Evolutionary conservation across 2,888 invertebrate genomes (phyloP), one percentile per base, ranked within the genome.

Genomic region (Ochropleura plecta): DNA sequence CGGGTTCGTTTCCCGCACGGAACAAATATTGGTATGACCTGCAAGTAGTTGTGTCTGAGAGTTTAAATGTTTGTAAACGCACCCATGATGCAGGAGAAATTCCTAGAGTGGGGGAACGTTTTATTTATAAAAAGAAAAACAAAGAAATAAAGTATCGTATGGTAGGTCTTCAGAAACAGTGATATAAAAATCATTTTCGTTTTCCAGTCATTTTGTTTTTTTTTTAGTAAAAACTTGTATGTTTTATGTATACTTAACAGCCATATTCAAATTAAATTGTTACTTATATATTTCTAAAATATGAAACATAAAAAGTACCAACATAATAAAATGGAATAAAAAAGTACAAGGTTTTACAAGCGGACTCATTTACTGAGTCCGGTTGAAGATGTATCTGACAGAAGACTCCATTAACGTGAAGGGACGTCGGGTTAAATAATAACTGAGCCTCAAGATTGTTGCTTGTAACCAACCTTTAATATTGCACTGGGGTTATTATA

Each of bases 381-480:
- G 84, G 89, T 89, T 89, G 90, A 90, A 91, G 89, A 91, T 90
- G 90, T 90, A 91, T 90, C 86, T 88, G 90, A 90, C 90, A 89
- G 89, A 88, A 89, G 88, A 88, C 87, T 90, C 90, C 88, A 92
- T 93, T 92, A 90, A 90, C 88, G 88, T 90, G 86, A 89, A 91
- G 89, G 88, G 87, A 82, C 76, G 80, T 81, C 76, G 81, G 83
- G 88, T 90, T 92, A 91, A 93, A 93, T 93, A 93, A 92, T 92
- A 93, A 92, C 91, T 86, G 85, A 89, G 90, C 81, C 87, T 83
- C 86, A 85, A 88, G 84, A 87, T 85, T 79, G 78, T 82, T 81
- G 72, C 75, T 71, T 68, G 69, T 72, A 76, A 76, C 72, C 42
- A n/a, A 70, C 48, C 40, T 74, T 87, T 85, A 73, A 81, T 81